Evolutionary conservation across 2,888 invertebrate genomes (phyloP), one percentile per base, ranked within the genome.

Genomic region (Panzeria rudis): DNA sequence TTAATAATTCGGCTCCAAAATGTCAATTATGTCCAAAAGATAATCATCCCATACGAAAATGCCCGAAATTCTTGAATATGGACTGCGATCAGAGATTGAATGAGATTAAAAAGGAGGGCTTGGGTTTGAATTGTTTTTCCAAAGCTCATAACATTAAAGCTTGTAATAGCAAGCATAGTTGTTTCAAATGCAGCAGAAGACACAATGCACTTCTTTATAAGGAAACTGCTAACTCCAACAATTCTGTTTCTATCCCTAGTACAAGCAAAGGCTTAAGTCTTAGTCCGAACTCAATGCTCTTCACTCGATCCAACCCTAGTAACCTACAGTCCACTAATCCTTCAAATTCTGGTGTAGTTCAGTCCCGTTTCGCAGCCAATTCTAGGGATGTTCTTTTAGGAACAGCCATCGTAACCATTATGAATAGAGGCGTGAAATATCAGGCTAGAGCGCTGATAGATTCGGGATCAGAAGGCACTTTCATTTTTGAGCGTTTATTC

Each of bases 401-500:
- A 13, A 59, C 76, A 2, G 66, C 66, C 0, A n/a, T 68, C 11
- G 68, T 77, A n/a, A 17, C 35, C 11, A 44, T 77, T 8, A 29
- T 4, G 9, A 47, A 68, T 59, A 17, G 0, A 15, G 77, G 32
- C 13, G 13, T 50, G n/a, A 35, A 9, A 23, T 77, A 68, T 29
- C 20, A 2, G 2, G 66, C 59, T 1, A 25, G 76, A 25, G 76
- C 47, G 2, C 20, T 68, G 0, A 20, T 77, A 15, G 68, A 77
- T 17, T 50, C 35, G 3, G 68, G 59, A 17, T 68, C 77, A 0
- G 68, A 77, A 32, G 61, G 77, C 3, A 61, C 78, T 8, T 77
- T 68, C 61, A 68, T 77, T 32, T 77, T 68, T 3, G 66, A 77
- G 20, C 35, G 32, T 15, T 20, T 38, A 13, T 68, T 25, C 47